phyloP scores from a whole-genome alignment of 2,113 vertebrate species.

The Tauraco erythrolophus region DNA sequence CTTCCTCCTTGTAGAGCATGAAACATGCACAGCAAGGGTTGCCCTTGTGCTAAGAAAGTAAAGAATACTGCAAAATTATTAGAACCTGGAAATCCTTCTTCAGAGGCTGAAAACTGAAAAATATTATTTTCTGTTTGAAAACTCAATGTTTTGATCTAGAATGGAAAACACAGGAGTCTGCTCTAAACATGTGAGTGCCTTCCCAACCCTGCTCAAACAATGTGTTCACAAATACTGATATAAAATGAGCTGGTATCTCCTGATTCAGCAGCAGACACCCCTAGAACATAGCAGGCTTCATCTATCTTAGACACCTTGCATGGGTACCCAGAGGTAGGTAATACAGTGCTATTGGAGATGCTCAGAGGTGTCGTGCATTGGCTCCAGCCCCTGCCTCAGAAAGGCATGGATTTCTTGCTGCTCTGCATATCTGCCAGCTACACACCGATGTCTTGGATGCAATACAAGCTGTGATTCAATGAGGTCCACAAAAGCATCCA shows the following conservation, averaged over 20 bases:
- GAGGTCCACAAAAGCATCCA: not conserved
- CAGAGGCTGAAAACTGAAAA: not conserved
- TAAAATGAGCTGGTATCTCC: not conserved
- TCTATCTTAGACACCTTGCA: not conserved
- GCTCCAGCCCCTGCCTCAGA: not conserved
- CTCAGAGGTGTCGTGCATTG: rapidly evolving
- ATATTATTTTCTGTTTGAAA: not conserved
- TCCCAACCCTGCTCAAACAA: not conserved
- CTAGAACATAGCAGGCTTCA: not conserved
- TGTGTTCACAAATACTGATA: not conserved
- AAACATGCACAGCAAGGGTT: not conserved
- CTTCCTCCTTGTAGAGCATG: not conserved
- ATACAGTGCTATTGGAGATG: rapidly evolving
- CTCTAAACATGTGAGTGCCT: not conserved
- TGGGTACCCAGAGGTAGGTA: not conserved
- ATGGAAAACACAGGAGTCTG: rapidly evolving
- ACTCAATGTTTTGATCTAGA: not conserved
- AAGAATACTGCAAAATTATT: not conserved
- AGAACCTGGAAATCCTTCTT: not conserved
- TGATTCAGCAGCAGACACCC: not conserved
- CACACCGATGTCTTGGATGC: not conserved
- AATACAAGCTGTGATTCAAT: not conserved
- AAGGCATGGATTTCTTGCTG: not conserved
- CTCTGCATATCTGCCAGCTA: not conserved
- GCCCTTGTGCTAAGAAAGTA: not conserved